These are phyloP conservation scores for Plagodis pulveraria DNA, from an alignment of 2,888 invertebrate genomes.

Conservation along the genomic window DNA sequence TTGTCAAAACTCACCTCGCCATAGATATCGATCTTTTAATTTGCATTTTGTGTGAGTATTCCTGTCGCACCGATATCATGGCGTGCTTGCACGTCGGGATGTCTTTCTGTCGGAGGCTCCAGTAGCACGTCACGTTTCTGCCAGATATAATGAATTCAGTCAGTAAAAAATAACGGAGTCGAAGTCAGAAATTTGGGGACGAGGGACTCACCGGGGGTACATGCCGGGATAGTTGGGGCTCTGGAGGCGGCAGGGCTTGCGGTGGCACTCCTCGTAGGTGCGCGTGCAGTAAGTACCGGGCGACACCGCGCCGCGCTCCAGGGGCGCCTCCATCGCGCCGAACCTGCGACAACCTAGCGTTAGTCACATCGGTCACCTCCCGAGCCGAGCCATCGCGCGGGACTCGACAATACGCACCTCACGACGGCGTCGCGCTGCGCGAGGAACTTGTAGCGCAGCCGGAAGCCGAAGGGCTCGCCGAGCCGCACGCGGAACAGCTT, in stretches of 20 bases:
- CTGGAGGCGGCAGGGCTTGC: conserved; percentile 93
- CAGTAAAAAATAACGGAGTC: neutral
- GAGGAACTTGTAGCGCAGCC: conserved; percentile 92
- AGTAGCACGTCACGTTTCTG: conserved; percentile 95
- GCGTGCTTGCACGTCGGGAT: conserved; percentile 96
- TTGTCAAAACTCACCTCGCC: conserved; percentile 73
- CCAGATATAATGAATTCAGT: conserved; percentile 3
- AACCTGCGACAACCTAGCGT: conserved; percentile 75
- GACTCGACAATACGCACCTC: conserved; percentile 65
- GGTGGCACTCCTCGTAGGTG: conserved; percentile 93
- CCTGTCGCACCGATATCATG: conserved; percentile 94
- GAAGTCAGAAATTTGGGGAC: neutral
- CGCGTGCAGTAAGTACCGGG: conserved; percentile 94
- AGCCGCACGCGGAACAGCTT: conserved; percentile 90
- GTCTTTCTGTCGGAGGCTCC: conserved; percentile 93
- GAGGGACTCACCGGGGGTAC: conserved; percentile 79
- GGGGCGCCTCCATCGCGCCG: conserved; percentile 89
- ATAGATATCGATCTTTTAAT: conserved; percentile 87
- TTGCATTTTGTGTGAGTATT: conserved; percentile 89
- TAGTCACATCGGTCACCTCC: neutral
- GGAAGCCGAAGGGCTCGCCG: conserved; percentile 91
- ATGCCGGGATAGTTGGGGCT: conserved; percentile 96
- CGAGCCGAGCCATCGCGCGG: neutral
- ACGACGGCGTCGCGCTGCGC: conserved; percentile 92
- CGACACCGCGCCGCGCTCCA: conserved; percentile 93